Base-by-base conservation (phyloP, 2,888 invertebrate species). In the Perizoma flavofasciatum region DNA sequence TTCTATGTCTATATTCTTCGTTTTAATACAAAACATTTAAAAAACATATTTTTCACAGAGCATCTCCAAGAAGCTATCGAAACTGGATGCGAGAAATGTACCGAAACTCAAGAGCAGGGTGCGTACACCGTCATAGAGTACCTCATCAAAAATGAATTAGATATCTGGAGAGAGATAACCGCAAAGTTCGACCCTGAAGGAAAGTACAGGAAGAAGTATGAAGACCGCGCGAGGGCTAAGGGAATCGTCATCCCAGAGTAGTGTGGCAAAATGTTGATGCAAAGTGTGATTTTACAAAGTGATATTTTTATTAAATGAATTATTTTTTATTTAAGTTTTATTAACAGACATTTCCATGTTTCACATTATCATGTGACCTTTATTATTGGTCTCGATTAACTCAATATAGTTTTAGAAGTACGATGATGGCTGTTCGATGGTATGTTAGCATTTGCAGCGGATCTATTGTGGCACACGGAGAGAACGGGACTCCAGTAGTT, bases 151-250 rank as follows among this genome's bases (percentile, higher is more conserved):
- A 89, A 95, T 50, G 94, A 95, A 73, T 88, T 92, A 0, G 92
- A 92, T 0, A 84, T 93, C 74, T 97, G 95, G 95, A 92, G 92
- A 5, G 89, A 94, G 65, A 83, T 97, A 41, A 91, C 94, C 65
- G 92, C 79, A 44, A 95, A 95, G 82, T 97, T 93, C 81, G 96
- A 97, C 81, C 94, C 95, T 7, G 88, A 93, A 0, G 94, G 95
- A 37, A 78, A 87, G 52, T 96, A 94, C 92, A 93, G 93, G 75
- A 89, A 89, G 79, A 94, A 93, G 77, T 96, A 96, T 83, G 93
- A 93, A 68, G 91, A 92, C 0, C 92, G 94, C 48, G 94, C 94
- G 1, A 82, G 81, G 56, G 85, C 89, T 37, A 87, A 89, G 22
- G 94, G 94, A 43, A 90, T 93, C 52, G 48, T 47, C 2, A 85